Evolutionary conservation across 2,888 invertebrate species (phyloP).

Genomic region (Agrotis clavis): DNA sequence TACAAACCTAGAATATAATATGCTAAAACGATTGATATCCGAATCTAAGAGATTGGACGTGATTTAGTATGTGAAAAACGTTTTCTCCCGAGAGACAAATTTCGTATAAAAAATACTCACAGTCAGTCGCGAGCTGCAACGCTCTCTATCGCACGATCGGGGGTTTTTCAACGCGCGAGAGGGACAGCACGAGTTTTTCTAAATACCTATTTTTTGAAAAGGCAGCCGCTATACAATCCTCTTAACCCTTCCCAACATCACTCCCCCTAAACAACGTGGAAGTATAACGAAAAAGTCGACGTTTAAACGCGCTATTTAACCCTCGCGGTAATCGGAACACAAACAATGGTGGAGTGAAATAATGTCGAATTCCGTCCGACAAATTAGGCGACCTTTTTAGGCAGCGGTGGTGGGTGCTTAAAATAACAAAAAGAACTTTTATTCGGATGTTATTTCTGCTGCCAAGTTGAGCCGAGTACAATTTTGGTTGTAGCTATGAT

Average conservation of each 20-base stretch:
- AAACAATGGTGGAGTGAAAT: slow-evolving; percentile 88
- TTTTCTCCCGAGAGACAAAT: no score
- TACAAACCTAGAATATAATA: no score
- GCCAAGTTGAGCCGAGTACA: slow-evolving; percentile 60
- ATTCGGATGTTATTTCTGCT: slow-evolving; percentile 71
- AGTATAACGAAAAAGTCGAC: slow-evolving; percentile 87
- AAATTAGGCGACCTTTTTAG: slow-evolving; percentile 89
- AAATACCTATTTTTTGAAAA: no score
- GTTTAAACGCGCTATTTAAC: slow-evolving; percentile 88
- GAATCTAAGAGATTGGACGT: no score
- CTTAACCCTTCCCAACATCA: slow-evolving; percentile 87
- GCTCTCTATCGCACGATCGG: no score
- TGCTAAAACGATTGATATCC: no score
- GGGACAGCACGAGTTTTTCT: no score
- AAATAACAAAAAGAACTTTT: slow-evolving; percentile 83
- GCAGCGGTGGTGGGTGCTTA: slow-evolving; percentile 75
- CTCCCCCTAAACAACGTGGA: slow-evolving; percentile 81
- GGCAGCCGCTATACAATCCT: no score
- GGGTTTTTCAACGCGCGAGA: no score
- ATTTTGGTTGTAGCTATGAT: slow-evolving; percentile 63
- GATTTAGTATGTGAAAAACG: no score
- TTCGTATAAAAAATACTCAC: no score
- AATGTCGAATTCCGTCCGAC: slow-evolving; percentile 89
- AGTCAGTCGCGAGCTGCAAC: no score
- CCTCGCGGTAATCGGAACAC: slow-evolving; percentile 88